A percentile compares a stretch with the other conserved stretches of the same genome.
Conservation (phyloP, 2,888 invertebrate genomes). For the Maniola hyperantus region DNA sequence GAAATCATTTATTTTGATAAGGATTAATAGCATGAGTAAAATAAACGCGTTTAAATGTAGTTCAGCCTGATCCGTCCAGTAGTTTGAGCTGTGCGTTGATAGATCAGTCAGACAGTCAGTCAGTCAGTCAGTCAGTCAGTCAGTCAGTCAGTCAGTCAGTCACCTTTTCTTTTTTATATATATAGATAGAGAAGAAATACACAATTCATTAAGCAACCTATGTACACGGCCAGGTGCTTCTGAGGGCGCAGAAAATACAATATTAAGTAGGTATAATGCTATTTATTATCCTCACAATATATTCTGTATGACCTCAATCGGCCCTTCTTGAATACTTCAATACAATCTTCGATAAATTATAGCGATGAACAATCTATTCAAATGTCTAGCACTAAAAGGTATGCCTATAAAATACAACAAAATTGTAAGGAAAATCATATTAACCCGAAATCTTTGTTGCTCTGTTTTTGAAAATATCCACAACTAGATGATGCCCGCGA, state of each 20-base stretch:
- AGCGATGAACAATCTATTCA: background rate
- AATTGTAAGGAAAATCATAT: background rate
- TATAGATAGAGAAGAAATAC: too few species aligned
- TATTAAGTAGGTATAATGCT: background rate
- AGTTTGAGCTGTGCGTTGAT: too few species aligned
- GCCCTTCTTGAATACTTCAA: background rate
- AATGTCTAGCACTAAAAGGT: background rate
- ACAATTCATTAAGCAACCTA: background rate
- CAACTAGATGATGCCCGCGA: too few species aligned
- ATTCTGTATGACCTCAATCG: constrained; percentile 3
- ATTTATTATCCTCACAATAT: constrained; percentile 16
- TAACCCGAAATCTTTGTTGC: background rate
- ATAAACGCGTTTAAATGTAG: too few species aligned
- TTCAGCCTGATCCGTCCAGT: too few species aligned
- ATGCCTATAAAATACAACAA: background rate
- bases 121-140: too few species aligned
- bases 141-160: too few species aligned
- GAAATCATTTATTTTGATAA: too few species aligned
- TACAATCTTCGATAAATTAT: constrained; percentile 8
- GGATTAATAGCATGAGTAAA: too few species aligned
- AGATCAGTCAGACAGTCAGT: too few species aligned
- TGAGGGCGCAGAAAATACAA: background rate
- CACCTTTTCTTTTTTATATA: too few species aligned
- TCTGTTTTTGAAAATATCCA: too few species aligned
- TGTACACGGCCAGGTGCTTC: constrained; percentile 2